Percentiles rank a stretch among this genome's conserved stretches.
These are phyloP conservation scores for Stenichneumon culpator DNA, from an alignment of 2,888 invertebrate species.

Conservation along the genomic window DNA sequence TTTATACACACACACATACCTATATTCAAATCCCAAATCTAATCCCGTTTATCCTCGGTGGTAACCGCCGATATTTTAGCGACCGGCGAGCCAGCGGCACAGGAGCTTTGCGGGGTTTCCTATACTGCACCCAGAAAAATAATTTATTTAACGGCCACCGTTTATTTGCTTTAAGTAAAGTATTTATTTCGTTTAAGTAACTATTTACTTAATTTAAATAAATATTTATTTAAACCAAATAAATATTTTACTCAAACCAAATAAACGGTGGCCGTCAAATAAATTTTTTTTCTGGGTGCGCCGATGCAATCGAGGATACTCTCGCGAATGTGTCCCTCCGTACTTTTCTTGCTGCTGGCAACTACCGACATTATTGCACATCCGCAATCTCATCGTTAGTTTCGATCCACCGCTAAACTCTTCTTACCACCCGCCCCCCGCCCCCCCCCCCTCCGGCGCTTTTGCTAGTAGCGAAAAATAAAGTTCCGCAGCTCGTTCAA, in stretches of 20 bases:
- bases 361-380: slow-evolving; percentile 11
- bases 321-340: background rate
- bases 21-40: slow-evolving; percentile 57
- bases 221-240: too few relatives aligned
- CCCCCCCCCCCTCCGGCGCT: background rate
- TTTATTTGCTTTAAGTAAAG: too few relatives aligned
- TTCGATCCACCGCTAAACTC: slow-evolving; percentile 30
- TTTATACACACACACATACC: background rate
- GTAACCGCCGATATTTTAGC: slow-evolving; percentile 50
- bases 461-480: background rate
- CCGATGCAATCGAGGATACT: slow-evolving; percentile 38
- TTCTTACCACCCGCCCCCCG: too few relatives aligned
- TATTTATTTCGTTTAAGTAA: too few relatives aligned
- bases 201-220: too few relatives aligned
- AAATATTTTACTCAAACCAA: too few relatives aligned
- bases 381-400: slow-evolving; percentile 45
- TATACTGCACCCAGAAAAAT: too few relatives aligned
- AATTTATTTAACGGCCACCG: too few relatives aligned
- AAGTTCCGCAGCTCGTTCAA: slow-evolving; percentile 3
- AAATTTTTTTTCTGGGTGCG: too few relatives aligned
- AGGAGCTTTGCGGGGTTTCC: slow-evolving; percentile 24
- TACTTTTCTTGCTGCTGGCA: background rate
- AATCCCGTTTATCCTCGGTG: slow-evolving; percentile 55
- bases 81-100: slow-evolving; percentile 19
- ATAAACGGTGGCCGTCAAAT: too few relatives aligned